Evolutionary conservation across 2,888 invertebrate species (phyloP).

Genomic region (Mycogona germanica): DNA sequence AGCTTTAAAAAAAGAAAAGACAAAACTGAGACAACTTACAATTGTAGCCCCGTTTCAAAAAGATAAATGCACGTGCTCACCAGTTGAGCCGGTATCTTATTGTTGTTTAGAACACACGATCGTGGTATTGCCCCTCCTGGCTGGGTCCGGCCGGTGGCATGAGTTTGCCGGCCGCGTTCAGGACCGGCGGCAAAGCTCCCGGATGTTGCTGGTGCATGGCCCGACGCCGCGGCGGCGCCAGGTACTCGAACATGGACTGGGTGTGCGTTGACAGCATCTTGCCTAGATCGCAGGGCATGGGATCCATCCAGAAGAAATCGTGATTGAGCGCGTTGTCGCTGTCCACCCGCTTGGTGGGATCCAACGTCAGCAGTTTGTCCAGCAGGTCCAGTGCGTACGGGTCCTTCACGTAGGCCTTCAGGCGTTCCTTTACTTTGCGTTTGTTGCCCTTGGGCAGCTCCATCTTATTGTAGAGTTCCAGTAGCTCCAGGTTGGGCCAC

Average conservation of each 20-base stretch:
- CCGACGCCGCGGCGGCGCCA: slow-evolving; percentile 60
- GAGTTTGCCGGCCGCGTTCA: slow-evolving; percentile 29
- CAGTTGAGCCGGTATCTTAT: no score
- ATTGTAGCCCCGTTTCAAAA: no score
- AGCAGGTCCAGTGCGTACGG: slow-evolving; percentile 83
- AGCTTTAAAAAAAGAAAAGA: no score
- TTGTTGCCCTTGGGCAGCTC: slow-evolving; percentile 78
- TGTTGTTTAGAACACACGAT: slow-evolving; percentile 72
- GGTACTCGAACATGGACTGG: slow-evolving; percentile 90
- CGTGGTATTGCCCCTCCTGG: slow-evolving; percentile 67
- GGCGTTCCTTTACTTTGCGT: slow-evolving; percentile 38
- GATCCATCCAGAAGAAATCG: slow-evolving; percentile 97
- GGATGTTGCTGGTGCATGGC: slow-evolving; percentile 51
- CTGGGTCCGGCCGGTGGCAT: no score
- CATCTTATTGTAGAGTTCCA: slow-evolving; percentile 79
- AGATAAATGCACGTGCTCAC: no score
- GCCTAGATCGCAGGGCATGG: slow-evolving; percentile 81
- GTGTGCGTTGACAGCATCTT: slow-evolving; percentile 86
- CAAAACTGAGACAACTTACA: no score
- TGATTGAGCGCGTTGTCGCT: slow-evolving; percentile 91
- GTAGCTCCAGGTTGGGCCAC: slow-evolving; percentile 84
- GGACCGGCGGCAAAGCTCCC: slow-evolving; percentile 33
- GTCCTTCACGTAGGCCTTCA: slow-evolving; percentile 70
- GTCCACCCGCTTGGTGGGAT: slow-evolving; percentile 77
- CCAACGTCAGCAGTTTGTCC: slow-evolving; percentile 79